Base-by-base conservation (phyloP, 2,888 invertebrate genomes). In the Chalcis sispes region DNA sequence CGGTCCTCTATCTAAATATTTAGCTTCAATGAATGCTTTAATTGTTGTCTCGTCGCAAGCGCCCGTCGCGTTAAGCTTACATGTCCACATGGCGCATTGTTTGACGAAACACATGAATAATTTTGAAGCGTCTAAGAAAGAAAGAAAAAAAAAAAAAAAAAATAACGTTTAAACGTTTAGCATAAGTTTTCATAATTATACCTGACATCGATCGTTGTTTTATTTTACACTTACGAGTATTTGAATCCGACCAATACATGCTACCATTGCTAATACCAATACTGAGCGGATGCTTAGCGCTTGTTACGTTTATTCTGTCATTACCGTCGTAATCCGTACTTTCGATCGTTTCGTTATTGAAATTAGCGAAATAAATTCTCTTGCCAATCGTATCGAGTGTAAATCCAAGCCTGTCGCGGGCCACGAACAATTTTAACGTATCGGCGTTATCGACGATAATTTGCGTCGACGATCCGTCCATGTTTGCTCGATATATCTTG, bases 351-450 rank as follows among this genome's bases (percentile, higher is more conserved):
- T 7, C 15, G 1, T 52, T 36, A 23, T 52, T 8, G 3, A 36
- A 52, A 36, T 65, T 65, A 20, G 18, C 36, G 8, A 52, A 65
- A 4, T 52, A 65, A n/a, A 65, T 20, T 36, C 25, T 65, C 36
- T 65, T 65, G 1, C 52, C 36, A 1, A 25, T 1, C 0, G 52
- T 15, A n/a, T 52, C 52, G 1, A 65, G 4, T 2, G 50, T 23
- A 23, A 65, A 65, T 25, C 65, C 65, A 36, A 36, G 15, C 52
- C 25, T 52, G 18, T 36, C 36, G 2, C 8, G 5, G 23, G 5
- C 15, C 15, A n/a, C 8, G 36, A 18, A 3, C 7, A 1, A 4
- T n/a, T 32, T 23, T 8, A 52, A 23, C 1, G 5, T 7, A 7
- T 25, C 52, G 3, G n/a, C 23, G 8, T 36, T 52, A n/a, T 18